Evolutionary conservation across 2,113 vertebrate species (phyloP), one percentile per base, ranked within the genome.

Genomic region (Willisornis vidua): DNA sequence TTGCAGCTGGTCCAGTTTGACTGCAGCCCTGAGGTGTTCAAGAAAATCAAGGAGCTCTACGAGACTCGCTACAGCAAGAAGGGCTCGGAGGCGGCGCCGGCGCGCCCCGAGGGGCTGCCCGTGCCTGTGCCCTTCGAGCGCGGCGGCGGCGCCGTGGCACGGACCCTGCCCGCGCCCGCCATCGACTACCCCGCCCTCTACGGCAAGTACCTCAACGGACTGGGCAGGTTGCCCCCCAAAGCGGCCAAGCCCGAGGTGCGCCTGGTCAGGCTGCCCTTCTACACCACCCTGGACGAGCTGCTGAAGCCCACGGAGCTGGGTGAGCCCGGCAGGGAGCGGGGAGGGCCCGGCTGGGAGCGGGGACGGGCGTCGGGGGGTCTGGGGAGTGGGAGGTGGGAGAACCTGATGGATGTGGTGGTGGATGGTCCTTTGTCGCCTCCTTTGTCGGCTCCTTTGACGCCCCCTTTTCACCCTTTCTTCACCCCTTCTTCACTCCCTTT

Each of bases 21-120:
- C 97, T 99, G 99, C 97, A 99, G 99, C 97, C 99, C 99, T 0
- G 99, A 99, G 97, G 98, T 99, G 25, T 99, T 99, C 87, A 99
- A 99, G 98, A 99, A 99, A 39, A 99, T 99, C 85, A 98, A 99
- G 68, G 99, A 99, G 97, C 99, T 99, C 67, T 99, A 99, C 6
- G 99, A 99, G 97, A 99, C 99, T 0, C 99, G 99, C 10, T 99
- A 99, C 12, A 98, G 98, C 90, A 99, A 99, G 98, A 98, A 99
- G 67, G 96, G 98, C 80, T 68, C 97, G 0, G 98, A 95, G 76
- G 97, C 87, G 31, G 96, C 98, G 19, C 98, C 71, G 95, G 95
- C 61, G 92, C 98, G 99, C 6, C 97, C 98, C 0, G 99, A 99
- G 14, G 79, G 98, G 0, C 97, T 99, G 85, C 85, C 98, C 24